These are phyloP conservation scores for Melinaea marsaeus DNA, from an alignment of 2,888 invertebrate genomes.

Conservation along the genomic window DNA sequence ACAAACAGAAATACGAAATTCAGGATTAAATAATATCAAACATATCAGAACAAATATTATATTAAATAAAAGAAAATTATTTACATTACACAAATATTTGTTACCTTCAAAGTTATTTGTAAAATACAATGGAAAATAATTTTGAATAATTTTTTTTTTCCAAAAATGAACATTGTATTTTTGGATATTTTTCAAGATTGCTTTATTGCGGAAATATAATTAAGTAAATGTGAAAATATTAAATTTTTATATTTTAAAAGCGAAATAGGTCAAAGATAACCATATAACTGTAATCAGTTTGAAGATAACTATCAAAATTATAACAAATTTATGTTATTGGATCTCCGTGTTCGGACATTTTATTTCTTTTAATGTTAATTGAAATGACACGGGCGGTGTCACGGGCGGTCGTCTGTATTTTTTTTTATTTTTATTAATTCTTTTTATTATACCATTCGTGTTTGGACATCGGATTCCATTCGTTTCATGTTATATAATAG, in stretches of 20 bases:
- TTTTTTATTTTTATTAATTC: conserved; percentile 60
- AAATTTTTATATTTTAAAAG: background rate
- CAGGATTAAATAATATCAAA: conserved; percentile 29
- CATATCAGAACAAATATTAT: conserved; percentile 20
- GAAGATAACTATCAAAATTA: conserved; percentile 44
- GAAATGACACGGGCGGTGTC: conserved; percentile 66
- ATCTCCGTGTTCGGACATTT: conserved; percentile 44
- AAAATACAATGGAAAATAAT: no score
- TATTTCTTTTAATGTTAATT: conserved; percentile 69
- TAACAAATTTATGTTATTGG: conserved; percentile 51
- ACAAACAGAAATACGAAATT: conserved; percentile 13
- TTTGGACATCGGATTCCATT: conserved; percentile 61
- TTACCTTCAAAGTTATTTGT: no score
- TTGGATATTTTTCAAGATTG: no score
- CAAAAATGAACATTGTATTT: no score
- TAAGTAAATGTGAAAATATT: no score
- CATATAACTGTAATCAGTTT: conserved; percentile 29
- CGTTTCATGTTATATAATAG: conserved; percentile 56
- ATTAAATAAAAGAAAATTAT: conserved; percentile 20
- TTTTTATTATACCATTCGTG: conserved; percentile 57
- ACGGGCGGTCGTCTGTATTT: conserved; percentile 46
- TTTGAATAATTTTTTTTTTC: no score
- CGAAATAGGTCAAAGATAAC: conserved; percentile 8
- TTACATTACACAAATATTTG: conserved; percentile 1
- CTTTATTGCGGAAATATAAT: no score